Conservation (phyloP, 2,113 vertebrate species). For the Osmerus eperlanus region DNA sequence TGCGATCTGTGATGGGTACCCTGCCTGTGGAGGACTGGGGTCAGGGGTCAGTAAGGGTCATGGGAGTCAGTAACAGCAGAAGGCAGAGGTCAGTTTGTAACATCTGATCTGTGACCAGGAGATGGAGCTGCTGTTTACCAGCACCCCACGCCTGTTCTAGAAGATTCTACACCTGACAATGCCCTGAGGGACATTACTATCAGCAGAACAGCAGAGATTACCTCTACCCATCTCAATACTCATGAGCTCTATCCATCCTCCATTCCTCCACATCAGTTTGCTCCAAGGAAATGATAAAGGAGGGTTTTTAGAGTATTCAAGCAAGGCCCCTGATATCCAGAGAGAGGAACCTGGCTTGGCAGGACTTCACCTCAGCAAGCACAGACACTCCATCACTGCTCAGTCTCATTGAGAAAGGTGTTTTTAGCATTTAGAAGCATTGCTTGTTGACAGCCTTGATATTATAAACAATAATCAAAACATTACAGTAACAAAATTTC, state of each 20-base stretch:
- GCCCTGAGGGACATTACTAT: not conserved
- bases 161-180: not conserved
- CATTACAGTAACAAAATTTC: slow-evolving; percentile 18
- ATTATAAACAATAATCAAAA: slow-evolving; percentile 5
- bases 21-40: slow-evolving; percentile 11
- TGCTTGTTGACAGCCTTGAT: slow-evolving; percentile 5
- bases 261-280: not conserved
- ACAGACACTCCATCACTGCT: slow-evolving; percentile 1
- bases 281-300: not conserved
- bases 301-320: not conserved
- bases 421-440: not conserved
- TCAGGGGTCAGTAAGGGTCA: slow-evolving; percentile 26
- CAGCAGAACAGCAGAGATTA: not conserved
- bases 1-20: slow-evolving; percentile 18
- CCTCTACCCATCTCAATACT: no score
- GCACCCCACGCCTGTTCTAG: not conserved
- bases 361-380: not conserved
- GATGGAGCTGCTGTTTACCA: not conserved
- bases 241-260: not conserved
- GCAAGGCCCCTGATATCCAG: not conserved
- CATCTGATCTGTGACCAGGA: not conserved
- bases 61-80: slow-evolving; percentile 27
- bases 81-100: not conserved
- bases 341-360: not conserved
- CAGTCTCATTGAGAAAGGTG: slow-evolving; percentile 1